phyloP scores from a whole-genome alignment of 1,140 invertebrate species.

The Drosophila arawakana region DNA sequence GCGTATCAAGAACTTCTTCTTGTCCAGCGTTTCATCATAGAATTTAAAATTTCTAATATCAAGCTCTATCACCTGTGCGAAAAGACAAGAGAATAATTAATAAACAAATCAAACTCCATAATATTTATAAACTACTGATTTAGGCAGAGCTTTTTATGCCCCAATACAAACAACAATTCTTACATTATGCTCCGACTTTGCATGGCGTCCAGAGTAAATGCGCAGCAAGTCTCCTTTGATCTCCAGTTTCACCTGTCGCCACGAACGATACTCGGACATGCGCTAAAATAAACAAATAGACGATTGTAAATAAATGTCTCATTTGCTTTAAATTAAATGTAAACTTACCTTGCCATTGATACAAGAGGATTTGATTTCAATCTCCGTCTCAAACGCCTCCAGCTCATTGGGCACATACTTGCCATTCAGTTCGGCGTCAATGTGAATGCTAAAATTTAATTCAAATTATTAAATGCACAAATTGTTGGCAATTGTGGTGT shows the following conservation, averaged over 20 bases:
- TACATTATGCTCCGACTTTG: constrained; percentile 82
- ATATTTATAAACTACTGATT: no score
- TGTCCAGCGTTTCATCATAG: constrained; percentile 79
- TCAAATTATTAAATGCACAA: background rate
- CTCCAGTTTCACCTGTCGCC: constrained; percentile 82
- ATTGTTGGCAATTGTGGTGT: background rate
- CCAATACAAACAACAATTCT: background rate
- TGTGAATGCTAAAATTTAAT: constrained; percentile 64
- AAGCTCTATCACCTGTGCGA: constrained; percentile 77
- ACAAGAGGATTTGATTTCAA: constrained; percentile 82
- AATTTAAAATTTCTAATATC: constrained; percentile 84
- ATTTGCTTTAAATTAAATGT: background rate
- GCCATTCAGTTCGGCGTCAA: constrained; percentile 77
- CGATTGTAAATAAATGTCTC: background rate
- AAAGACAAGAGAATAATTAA: no score
- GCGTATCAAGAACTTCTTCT: constrained; percentile 82
- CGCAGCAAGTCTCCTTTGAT: constrained; percentile 79
- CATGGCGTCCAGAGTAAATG: constrained; percentile 78
- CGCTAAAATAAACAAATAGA: constrained; percentile 44
- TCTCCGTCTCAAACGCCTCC: constrained; percentile 82
- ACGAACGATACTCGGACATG: constrained; percentile 83
- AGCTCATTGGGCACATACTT: constrained; percentile 82
- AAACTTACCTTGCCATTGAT: constrained; percentile 81
- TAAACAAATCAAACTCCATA: no score
- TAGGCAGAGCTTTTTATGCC: no score